Evolutionary conservation across 2,797 vertebrate genomes (phyloP).

Genomic region (Syngnathus acus): DNA sequence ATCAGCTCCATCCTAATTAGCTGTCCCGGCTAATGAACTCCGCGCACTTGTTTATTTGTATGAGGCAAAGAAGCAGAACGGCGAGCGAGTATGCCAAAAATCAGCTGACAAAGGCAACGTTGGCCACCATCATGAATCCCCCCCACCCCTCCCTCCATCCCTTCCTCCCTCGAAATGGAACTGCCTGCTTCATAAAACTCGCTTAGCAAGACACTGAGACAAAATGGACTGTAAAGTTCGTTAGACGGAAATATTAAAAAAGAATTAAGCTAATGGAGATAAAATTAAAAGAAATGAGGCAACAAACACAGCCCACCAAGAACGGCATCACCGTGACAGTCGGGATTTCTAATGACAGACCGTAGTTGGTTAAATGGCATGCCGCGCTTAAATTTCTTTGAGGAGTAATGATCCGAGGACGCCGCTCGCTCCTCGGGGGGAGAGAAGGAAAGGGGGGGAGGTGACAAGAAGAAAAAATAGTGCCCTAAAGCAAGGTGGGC

Average conservation of each 20-base stretch:
- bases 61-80: conserved; percentile 99
- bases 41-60: conserved; percentile 99
- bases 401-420: conserved; percentile 99
- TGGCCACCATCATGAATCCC: conserved; percentile 42
- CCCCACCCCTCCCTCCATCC: conserved; percentile 37
- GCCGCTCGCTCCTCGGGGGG: conserved; percentile 86
- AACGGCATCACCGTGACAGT: conserved; percentile 98
- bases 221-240: conserved; percentile 99
- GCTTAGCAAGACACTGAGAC: conserved; percentile 99
- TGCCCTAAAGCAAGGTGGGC: conserved; percentile 80
- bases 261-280: conserved; percentile 99
- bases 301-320: conserved; percentile 99
- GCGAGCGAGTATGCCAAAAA: conserved; percentile 99
- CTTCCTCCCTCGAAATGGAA: conserved; percentile 65
- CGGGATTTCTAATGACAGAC: conserved; percentile 99
- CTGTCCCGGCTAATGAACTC: conserved; percentile 99
- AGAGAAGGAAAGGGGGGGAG: conserved; percentile 67
- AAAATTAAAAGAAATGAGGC: conserved; percentile 99
- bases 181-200: conserved; percentile 99
- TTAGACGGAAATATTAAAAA: conserved; percentile 99
- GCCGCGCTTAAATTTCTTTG: conserved; percentile 99
- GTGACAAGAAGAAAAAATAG: conserved; percentile 90
- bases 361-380: conserved; percentile 98
- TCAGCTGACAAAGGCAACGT: conserved; percentile 98
- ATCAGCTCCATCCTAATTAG: conserved; percentile 97